Percentiles rank a stretch among this genome's conserved stretches.
Conservation (phyloP, 2,797 vertebrate genomes). For the Microchirus variegatus region DNA sequence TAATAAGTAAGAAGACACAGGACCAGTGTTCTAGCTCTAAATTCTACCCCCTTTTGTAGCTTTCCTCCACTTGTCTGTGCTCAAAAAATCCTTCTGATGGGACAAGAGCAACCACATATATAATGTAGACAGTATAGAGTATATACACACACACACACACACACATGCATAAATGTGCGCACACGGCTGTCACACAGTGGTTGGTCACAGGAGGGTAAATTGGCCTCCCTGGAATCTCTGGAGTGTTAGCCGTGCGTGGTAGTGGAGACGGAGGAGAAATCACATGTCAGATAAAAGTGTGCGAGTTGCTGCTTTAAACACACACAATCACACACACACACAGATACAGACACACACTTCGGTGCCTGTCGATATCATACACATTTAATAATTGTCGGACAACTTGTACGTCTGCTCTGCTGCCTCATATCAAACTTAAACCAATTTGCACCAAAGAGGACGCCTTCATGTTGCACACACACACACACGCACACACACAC, state of each 20-base stretch:
- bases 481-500: background rate
- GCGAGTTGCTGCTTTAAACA: constrained; percentile 27
- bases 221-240: constrained; percentile 55
- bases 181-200: constrained; percentile 66
- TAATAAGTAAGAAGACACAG: no score
- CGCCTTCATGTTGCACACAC: constrained; percentile 13
- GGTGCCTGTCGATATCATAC: constrained; percentile 11
- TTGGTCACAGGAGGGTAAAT: constrained; percentile 69
- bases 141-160: constrained; percentile 2
- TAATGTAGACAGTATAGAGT: constrained; percentile 8
- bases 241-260: constrained; percentile 33
- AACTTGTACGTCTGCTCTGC: constrained; percentile 18
- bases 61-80: no score
- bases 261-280: constrained; percentile 44
- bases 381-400: constrained; percentile 16
- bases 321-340: constrained; percentile 20
- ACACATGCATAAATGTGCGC: constrained; percentile 16
- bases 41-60: no score
- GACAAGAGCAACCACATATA: background rate
- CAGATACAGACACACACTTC: constrained; percentile 16
- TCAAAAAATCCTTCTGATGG: no score
- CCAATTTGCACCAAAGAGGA: constrained; percentile 23
- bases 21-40: no score
- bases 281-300: constrained; percentile 57
- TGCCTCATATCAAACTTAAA: constrained; percentile 29